Conservation (phyloP, 2,888 invertebrate genomes). For the Notodonta ziczac region DNA sequence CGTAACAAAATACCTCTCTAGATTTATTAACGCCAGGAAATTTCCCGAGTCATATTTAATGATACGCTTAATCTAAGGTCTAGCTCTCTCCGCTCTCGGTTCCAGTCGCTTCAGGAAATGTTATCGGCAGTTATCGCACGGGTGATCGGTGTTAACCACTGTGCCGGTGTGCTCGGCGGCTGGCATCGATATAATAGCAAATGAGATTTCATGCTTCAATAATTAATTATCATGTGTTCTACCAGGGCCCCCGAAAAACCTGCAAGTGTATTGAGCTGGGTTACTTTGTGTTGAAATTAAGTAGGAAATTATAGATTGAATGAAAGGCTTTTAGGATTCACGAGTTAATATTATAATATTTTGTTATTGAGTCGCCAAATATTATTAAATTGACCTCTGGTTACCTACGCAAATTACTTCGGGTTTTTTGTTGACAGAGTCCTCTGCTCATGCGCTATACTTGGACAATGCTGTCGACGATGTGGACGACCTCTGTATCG, state of each 20-base stretch:
- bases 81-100: conserved; percentile 23
- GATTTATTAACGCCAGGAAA: conserved; percentile 24
- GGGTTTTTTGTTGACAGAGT: conserved; percentile 8
- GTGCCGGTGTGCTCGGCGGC: conserved; percentile 6
- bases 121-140: conserved; percentile 21
- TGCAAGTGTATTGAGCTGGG: neutral
- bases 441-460: conserved; percentile 3
- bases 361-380: too few relatives aligned
- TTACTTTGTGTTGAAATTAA: too few relatives aligned
- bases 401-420: conserved; percentile 10
- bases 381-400: neutral
- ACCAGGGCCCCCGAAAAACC: neutral
- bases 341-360: too few relatives aligned
- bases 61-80: conserved; percentile 27
- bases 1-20: conserved; percentile 23
- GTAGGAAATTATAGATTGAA: too few relatives aligned
- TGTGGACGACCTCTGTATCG: neutral
- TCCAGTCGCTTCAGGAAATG: conserved; percentile 7
- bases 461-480: neutral
- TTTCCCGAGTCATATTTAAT: conserved; percentile 35
- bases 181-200: neutral
- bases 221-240: neutral
- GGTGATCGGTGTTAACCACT: conserved; percentile 19
- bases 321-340: too few relatives aligned
- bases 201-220: neutral